These are phyloP conservation scores for Atta texana DNA, from an alignment of 1,140 invertebrate species.

Conservation along the genomic window DNA sequence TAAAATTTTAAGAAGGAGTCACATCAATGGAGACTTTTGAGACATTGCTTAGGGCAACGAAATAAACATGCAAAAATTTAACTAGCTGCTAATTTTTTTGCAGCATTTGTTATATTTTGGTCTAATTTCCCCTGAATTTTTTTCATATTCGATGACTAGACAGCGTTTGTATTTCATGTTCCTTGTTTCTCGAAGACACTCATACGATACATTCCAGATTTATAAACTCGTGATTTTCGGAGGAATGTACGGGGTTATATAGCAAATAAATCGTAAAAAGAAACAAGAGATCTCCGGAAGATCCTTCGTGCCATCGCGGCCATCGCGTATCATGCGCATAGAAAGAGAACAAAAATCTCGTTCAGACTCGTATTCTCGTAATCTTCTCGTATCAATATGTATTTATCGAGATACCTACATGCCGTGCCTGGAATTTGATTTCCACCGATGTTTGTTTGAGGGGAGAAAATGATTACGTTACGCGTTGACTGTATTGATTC, in stretches of 20 bases:
- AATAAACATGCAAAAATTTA: too few species aligned
- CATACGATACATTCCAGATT: not conserved
- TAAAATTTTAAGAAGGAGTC: too few species aligned
- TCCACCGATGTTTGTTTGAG: not conserved
- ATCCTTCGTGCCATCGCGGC: constrained; percentile 19
- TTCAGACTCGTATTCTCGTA: not conserved
- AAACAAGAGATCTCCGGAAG: constrained; percentile 74
- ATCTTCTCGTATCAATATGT: constrained; percentile 50
- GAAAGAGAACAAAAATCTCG: constrained; percentile 9
- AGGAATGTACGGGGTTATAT: constrained; percentile 24
- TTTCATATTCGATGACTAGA: not conserved
- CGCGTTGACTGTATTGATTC: constrained; percentile 51
- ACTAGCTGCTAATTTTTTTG: too few species aligned
- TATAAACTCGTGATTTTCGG: constrained; percentile 5
- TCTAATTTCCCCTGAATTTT: not conserved
- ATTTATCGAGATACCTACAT: constrained; percentile 43
- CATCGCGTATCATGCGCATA: not conserved
- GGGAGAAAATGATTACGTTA: constrained; percentile 49
- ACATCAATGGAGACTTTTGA: too few species aligned
- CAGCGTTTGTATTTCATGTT: constrained; percentile 8
- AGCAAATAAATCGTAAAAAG: constrained; percentile 70
- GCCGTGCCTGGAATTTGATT: constrained; percentile 49
- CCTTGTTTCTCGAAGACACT: not conserved
- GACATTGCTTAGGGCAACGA: too few species aligned
- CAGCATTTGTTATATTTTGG: too few species aligned